These are phyloP conservation scores for Omphaloscelis lunosa DNA, from an alignment of 2,888 invertebrate genomes.

Conservation along the genomic window DNA sequence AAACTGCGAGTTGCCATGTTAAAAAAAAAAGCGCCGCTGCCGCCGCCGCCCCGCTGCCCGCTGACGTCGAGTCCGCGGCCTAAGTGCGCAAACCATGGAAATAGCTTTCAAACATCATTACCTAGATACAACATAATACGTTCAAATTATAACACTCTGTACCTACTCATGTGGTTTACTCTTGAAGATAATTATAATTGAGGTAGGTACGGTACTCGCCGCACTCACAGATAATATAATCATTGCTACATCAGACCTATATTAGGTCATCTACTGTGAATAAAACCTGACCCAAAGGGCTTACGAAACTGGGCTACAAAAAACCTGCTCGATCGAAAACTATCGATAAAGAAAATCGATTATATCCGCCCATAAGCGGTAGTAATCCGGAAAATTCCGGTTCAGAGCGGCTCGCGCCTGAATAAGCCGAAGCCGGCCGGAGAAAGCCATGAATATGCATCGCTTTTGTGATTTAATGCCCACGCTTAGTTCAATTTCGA, in stretches of 20 bases:
- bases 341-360: slow-evolving; percentile 68
- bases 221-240: slow-evolving; percentile 43
- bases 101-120: slow-evolving; percentile 3
- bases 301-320: slow-evolving; percentile 59
- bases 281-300: slow-evolving; percentile 47
- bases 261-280: slow-evolving; percentile 37
- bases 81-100: slow-evolving; percentile 1
- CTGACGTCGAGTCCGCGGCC: too few species aligned
- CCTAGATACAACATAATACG: slow-evolving; percentile 22
- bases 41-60: too few species aligned
- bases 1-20: too few species aligned
- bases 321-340: slow-evolving; percentile 60
- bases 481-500: slow-evolving; percentile 59
- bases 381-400: slow-evolving; percentile 69
- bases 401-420: slow-evolving; percentile 58
- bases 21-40: too few species aligned
- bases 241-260: background rate
- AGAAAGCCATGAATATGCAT: slow-evolving; percentile 70
- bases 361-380: slow-evolving; percentile 65
- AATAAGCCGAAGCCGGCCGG: slow-evolving; percentile 56
- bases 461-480: slow-evolving; percentile 67
- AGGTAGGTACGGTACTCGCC: background rate
- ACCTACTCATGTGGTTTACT: slow-evolving; percentile 17
- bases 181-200: slow-evolving; percentile 35
- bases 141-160: slow-evolving; percentile 18